These are phyloP conservation scores for Lithobates pipiens DNA, from an alignment of 2,797 vertebrate species.

Conservation along the genomic window DNA sequence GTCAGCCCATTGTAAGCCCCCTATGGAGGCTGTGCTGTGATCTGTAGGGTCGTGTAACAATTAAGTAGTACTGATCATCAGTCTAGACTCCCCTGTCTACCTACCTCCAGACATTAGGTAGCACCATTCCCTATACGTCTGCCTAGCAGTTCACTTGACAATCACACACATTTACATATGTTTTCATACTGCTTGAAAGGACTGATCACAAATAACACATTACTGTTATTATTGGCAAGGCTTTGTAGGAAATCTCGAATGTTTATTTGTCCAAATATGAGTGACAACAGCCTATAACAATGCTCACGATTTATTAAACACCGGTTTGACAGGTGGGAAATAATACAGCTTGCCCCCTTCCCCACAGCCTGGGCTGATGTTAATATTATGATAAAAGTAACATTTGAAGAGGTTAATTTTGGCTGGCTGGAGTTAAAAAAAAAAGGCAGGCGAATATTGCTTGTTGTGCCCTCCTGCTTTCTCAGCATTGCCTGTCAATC, in stretches of 20 bases:
- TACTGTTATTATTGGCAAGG: constrained; percentile 43
- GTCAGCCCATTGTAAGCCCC: too few species aligned
- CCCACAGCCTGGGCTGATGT: constrained; percentile 50
- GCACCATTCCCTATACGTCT: constrained; percentile 31
- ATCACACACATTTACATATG: constrained; percentile 46
- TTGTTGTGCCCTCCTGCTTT: constrained; percentile 74
- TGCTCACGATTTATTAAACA: constrained; percentile 50
- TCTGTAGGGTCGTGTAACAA: too few species aligned
- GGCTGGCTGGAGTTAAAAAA: constrained; percentile 70
- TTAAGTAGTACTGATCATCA: too few species aligned
- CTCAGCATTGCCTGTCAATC: constrained; percentile 77
- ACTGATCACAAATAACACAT: constrained; percentile 52
- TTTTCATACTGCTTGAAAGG: constrained; percentile 42
- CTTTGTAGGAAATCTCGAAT: constrained; percentile 38
- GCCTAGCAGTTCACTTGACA: background rate
- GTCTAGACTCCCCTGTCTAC: too few species aligned
- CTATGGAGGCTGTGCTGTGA: too few species aligned
- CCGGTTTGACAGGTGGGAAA: constrained; percentile 47
- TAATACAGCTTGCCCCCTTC: constrained; percentile 40
- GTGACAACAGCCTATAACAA: constrained; percentile 40
- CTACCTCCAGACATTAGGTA: background rate
- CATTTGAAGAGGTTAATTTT: constrained; percentile 70
- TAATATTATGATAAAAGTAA: constrained; percentile 63
- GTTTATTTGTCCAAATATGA: constrained; percentile 54
- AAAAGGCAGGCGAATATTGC: constrained; percentile 68